These are phyloP conservation scores for Propithecus deckenii DNA, from an alignment of 2,797 vertebrate species.

Conservation along the genomic window DNA sequence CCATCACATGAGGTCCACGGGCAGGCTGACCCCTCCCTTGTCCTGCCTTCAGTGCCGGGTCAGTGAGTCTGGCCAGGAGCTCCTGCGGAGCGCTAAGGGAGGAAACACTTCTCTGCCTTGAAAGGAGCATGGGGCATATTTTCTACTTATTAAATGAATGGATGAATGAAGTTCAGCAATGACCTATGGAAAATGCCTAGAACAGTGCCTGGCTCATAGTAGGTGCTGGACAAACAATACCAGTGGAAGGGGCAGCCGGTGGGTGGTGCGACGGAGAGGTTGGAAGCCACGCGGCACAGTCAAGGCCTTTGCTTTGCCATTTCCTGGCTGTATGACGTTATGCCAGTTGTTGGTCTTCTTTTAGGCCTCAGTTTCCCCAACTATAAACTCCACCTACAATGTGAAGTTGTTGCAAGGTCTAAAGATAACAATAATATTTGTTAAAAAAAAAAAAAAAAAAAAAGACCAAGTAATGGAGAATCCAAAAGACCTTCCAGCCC, in stretches of 20 bases:
- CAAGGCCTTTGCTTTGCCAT: background rate
- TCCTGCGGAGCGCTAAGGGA: rapidly evolving
- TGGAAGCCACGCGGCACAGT: background rate
- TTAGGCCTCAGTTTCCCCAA: background rate
- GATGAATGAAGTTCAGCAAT: background rate
- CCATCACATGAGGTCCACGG: rapidly evolving
- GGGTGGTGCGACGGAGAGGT: background rate
- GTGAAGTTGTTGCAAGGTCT: background rate
- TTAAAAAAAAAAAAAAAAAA: background rate
- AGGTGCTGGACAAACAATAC: background rate
- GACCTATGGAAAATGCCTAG: background rate
- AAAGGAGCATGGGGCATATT: background rate
- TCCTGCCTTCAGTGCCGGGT: rapidly evolving
- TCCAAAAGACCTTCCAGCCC: background rate
- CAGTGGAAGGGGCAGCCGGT: rapidly evolving
- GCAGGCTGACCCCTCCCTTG: rapidly evolving
- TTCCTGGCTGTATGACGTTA: background rate
- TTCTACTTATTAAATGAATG: background rate
- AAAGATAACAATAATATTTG: background rate
- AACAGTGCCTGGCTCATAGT: background rate
- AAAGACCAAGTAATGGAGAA: background rate
- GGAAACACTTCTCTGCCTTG: background rate
- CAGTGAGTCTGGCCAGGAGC: rapidly evolving
- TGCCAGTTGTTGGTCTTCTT: background rate
- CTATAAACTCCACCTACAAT: background rate